These are phyloP conservation scores for Lepidurus packardi DNA, from an alignment of 1,140 invertebrate species.

Conservation along the genomic window DNA sequence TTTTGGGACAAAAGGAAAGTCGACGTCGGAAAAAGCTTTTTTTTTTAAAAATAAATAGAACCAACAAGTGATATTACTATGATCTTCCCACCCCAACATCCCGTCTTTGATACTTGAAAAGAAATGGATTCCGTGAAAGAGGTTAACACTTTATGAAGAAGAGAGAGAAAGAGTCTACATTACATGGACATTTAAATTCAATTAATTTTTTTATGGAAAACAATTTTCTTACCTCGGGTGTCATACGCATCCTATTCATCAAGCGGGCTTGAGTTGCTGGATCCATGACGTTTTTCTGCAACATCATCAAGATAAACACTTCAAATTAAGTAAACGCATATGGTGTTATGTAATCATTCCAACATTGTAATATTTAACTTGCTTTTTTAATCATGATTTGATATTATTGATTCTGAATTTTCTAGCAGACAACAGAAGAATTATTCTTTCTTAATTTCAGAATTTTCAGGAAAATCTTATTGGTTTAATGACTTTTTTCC, in stretches of 20 bases:
- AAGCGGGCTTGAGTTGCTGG: neutral
- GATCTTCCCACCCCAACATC: slow-evolving; percentile 8
- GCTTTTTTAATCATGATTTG: neutral
- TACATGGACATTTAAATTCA: neutral
- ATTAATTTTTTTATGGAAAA: neutral
- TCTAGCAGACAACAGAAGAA: too few relatives aligned
- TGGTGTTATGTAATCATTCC: neutral
- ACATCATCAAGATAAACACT: neutral
- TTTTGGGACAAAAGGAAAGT: slow-evolving; percentile 1
- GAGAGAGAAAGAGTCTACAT: neutral
- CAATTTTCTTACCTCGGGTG: neutral
- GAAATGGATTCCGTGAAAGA: too few relatives aligned
- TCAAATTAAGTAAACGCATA: neutral
- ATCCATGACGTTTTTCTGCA: neutral
- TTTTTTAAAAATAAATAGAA: neutral
- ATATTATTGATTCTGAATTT: too few relatives aligned
- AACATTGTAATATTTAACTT: neutral
- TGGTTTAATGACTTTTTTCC: too few relatives aligned
- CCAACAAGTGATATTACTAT: slow-evolving; percentile 1
- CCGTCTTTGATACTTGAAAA: neutral
- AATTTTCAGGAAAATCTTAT: too few relatives aligned
- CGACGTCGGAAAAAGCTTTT: neutral
- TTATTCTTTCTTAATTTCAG: too few relatives aligned
- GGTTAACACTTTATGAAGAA: neutral
- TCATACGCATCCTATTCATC: neutral